phyloP scores from a whole-genome alignment of 1,140 invertebrate genomes.

The Drosophila simulans region DNA sequence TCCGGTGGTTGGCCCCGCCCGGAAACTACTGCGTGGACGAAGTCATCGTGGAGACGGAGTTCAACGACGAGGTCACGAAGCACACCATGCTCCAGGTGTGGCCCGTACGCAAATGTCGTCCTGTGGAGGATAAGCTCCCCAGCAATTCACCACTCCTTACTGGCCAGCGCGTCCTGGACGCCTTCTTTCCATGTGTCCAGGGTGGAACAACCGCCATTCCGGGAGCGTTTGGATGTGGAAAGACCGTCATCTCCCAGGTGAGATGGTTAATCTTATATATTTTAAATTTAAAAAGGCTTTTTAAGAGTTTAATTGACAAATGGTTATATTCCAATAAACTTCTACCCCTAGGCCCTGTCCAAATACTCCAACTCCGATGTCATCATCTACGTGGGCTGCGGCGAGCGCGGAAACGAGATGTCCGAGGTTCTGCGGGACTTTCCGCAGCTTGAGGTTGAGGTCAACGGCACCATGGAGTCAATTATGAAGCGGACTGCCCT shows the following conservation, averaged over 20 bases:
- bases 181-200: slow-evolving; percentile 99
- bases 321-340: not conserved
- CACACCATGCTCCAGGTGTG: slow-evolving; percentile 97
- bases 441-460: slow-evolving; percentile 98
- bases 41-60: slow-evolving; percentile 98
- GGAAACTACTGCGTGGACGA: slow-evolving; percentile 98
- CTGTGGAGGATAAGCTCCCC: slow-evolving; percentile 97
- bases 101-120: slow-evolving; percentile 97
- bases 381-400: slow-evolving; percentile 99
- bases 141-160: slow-evolving; percentile 98
- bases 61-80: slow-evolving; percentile 95
- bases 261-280: slow-evolving; percentile 53
- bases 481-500: slow-evolving; percentile 99
- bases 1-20: slow-evolving; percentile 95
- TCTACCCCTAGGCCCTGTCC: slow-evolving; percentile 90
- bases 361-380: slow-evolving; percentile 99
- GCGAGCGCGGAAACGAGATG: slow-evolving; percentile 96
- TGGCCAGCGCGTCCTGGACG: slow-evolving; percentile 98
- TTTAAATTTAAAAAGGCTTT: too few relatives aligned
- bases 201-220: slow-evolving; percentile 99
- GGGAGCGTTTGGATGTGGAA: slow-evolving; percentile 92
- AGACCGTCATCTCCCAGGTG: slow-evolving; percentile 87
- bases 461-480: slow-evolving; percentile 97
- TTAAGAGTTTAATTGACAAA: too few relatives aligned
- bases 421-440: slow-evolving; percentile 98